Evolutionary conservation across 2,888 invertebrate species (phyloP).

Genomic region (Scaptodrosophila latifasciaeformis): DNA sequence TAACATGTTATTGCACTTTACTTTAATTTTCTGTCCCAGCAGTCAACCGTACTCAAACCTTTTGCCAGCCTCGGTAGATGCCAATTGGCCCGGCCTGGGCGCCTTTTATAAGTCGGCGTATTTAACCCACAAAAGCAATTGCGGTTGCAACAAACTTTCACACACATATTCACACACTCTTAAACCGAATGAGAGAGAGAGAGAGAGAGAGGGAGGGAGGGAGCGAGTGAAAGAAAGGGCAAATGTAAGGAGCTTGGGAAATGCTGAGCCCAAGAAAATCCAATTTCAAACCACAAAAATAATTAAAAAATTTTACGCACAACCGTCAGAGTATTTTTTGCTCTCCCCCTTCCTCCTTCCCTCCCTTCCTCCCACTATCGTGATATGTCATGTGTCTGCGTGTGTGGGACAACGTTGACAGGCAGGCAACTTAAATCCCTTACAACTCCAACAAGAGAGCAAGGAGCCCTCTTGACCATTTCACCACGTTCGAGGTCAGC

Average conservation of each 20-base stretch:
- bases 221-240: neutral
- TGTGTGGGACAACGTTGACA: too few relatives aligned
- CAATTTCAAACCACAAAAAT: conserved; percentile 63
- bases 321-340: neutral
- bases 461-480: neutral
- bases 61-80: conserved; percentile 35
- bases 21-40: conserved; percentile 20
- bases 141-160: conserved; percentile 5
- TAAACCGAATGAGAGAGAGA: neutral
- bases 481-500: conserved; percentile 4
- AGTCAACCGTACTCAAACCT: conserved; percentile 19
- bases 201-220: too few relatives aligned
- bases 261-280: conserved; percentile 31
- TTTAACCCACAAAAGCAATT: conserved; percentile 9
- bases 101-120: conserved; percentile 50
- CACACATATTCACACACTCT: neutral
- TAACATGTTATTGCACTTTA: conserved; percentile 65
- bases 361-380: too few relatives aligned
- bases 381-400: neutral
- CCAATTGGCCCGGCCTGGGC: too few relatives aligned
- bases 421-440: neutral
- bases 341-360: neutral
- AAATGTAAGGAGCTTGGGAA: neutral
- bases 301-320: conserved; percentile 55
- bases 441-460: neutral